A percentile compares a stretch with the other conserved stretches of the same genome.
phyloP scores from a whole-genome alignment of 2,888 invertebrate species.

The Melieria picta region DNA sequence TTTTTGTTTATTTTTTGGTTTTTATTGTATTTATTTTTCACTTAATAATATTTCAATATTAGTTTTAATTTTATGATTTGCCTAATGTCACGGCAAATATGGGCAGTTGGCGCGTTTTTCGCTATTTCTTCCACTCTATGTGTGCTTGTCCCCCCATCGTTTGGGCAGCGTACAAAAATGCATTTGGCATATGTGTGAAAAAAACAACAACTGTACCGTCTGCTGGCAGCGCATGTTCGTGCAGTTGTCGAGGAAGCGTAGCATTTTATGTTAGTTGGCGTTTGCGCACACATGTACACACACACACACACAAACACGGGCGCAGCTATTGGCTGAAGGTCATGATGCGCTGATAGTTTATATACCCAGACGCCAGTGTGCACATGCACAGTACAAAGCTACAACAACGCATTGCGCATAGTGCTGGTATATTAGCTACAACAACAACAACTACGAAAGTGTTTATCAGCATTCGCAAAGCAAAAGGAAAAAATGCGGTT shows the following conservation, averaged over 20 bases:
- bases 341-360: no score
- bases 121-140: not conserved
- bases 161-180: not conserved
- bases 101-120: constrained; percentile 15
- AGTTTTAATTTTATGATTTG: constrained; percentile 7
- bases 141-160: not conserved
- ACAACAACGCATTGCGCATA: no score
- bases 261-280: constrained; percentile 37
- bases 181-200: not conserved
- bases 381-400: no score
- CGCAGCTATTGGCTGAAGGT: no score
- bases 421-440: no score
- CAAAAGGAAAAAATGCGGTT: no score
- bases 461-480: no score
- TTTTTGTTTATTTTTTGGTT: constrained; percentile 7
- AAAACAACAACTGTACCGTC: no score
- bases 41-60: no score
- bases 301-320: no score
- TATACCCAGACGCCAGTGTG: no score
- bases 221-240: not conserved
- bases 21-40: not conserved
- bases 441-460: no score
- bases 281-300: constrained; percentile 11
- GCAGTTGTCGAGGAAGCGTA: constrained; percentile 40
- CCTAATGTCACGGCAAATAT: constrained; percentile 11